Evolutionary conservation across 2,113 vertebrate genomes (phyloP).

Genomic region (Prinia subflava): DNA sequence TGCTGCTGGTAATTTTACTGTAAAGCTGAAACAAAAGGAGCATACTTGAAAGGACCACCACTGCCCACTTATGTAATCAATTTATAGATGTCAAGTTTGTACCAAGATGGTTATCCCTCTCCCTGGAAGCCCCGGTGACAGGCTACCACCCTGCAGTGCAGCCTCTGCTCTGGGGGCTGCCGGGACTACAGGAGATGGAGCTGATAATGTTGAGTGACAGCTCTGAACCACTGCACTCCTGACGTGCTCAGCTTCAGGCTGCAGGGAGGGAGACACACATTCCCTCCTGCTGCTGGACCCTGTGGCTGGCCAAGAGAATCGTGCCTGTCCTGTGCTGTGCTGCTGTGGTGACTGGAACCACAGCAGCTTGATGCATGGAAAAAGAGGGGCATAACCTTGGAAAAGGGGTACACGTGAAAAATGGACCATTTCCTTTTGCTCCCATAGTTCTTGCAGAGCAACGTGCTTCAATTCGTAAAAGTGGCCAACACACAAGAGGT

Average conservation of each 20-base stretch:
- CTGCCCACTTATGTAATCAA: conserved; percentile 78
- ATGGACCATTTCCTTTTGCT: not conserved
- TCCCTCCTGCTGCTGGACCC: not conserved
- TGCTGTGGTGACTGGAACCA: not conserved
- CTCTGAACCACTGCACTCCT: not conserved
- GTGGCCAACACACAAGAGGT: rapidly evolving
- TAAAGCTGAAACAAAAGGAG: conserved; percentile 77
- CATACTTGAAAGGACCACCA: conserved; percentile 81
- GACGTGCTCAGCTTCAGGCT: conserved; percentile 15
- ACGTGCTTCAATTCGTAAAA: no score
- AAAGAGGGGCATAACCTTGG: rapidly evolving
- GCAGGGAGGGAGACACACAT: not conserved
- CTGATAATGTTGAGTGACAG: conserved; percentile 61
- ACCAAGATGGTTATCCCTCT: conserved; percentile 73
- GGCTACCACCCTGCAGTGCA: conserved; percentile 73
- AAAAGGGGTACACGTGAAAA: not conserved
- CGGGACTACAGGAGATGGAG: conserved; percentile 50
- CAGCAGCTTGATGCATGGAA: not conserved
- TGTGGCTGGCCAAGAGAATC: not conserved
- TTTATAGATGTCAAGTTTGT: conserved; percentile 76
- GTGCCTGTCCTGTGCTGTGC: not conserved
- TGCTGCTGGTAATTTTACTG: conserved; percentile 83
- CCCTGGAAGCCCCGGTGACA: conserved; percentile 65
- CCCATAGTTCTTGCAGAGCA: not conserved
- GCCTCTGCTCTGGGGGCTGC: not conserved